Evolutionary conservation across 2,888 invertebrate species (phyloP).

Genomic region (Diaperis boleti): DNA sequence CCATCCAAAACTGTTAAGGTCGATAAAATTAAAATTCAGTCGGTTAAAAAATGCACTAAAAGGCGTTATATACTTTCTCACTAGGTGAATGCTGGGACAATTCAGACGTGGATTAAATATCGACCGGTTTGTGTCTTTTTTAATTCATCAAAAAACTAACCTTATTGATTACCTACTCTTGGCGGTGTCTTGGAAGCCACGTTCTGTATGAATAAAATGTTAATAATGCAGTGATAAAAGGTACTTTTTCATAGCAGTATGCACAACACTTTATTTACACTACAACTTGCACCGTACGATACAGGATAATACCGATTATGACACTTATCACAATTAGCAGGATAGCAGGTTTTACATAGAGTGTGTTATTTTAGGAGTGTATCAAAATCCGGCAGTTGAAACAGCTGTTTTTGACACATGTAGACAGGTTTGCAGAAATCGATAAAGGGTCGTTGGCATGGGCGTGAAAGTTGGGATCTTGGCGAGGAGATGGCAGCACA

Average conservation of each 20-base stretch:
- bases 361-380: conserved; percentile 14
- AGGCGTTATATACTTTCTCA: too few relatives aligned
- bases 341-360: conserved; percentile 11
- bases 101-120: too few relatives aligned
- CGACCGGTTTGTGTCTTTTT: too few relatives aligned
- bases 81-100: too few relatives aligned
- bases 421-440: too few relatives aligned
- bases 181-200: conserved; percentile 11
- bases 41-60: conserved; percentile 2
- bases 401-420: conserved; percentile 30
- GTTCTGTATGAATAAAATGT: too few relatives aligned
- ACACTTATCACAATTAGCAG: conserved; percentile 18
- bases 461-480: too few relatives aligned
- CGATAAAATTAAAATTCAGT: conserved; percentile 7
- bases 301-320: conserved; percentile 20
- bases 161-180: conserved; percentile 31
- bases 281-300: neutral
- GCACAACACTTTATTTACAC: neutral
- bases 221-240: conserved; percentile 14
- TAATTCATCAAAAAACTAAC: conserved; percentile 13
- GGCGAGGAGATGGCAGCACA: too few relatives aligned
- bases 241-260: neutral
- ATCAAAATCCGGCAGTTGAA: neutral
- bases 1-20: conserved; percentile 9
- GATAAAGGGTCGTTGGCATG: too few relatives aligned